phyloP scores from a whole-genome alignment of 64 coral and sea anemone species.

The Montipora foliosa region DNA sequence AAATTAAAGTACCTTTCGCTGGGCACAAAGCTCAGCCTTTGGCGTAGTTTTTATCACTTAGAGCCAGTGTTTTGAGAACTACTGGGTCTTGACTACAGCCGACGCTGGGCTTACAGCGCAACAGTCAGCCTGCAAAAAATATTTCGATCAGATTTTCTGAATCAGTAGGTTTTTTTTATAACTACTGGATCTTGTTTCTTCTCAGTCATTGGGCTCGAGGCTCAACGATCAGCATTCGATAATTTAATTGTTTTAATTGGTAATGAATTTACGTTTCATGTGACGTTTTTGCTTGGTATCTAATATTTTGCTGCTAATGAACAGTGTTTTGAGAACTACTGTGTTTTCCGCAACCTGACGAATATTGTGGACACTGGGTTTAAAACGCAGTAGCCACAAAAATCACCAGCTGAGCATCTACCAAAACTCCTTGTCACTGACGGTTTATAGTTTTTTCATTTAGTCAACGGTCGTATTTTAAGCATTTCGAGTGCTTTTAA shows the following conservation, averaged over 20 bases:
- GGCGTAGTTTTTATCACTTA: not conserved
- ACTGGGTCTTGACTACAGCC: constrained; percentile 11
- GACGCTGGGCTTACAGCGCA: constrained; percentile 14
- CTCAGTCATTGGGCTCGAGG: constrained; percentile 16
- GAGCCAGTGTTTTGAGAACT: constrained; percentile 55
- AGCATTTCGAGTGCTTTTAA: too few relatives aligned
- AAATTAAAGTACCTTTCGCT: not conserved
- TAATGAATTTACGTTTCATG: not conserved
- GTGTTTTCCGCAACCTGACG: not conserved
- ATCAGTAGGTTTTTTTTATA: not conserved
- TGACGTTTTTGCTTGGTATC: too few relatives aligned
- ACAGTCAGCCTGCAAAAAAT: not conserved
- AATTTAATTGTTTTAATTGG: not conserved
- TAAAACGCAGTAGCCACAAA: not conserved
- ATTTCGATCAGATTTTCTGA: not conserved
- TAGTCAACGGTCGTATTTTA: too few relatives aligned
- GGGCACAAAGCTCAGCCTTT: constrained; percentile 32
- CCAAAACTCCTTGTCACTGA: too few relatives aligned
- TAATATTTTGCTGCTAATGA: not conserved
- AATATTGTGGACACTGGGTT: not conserved
- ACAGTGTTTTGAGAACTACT: constrained; percentile 53
- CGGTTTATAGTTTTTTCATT: too few relatives aligned
- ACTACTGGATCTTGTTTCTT: constrained; percentile 2
- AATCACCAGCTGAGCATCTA: too few relatives aligned
- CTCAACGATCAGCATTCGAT: not conserved